Conservation (phyloP, 35 echinoderm and acorn worm genomes). For the Stichopus chloronotus region DNA sequence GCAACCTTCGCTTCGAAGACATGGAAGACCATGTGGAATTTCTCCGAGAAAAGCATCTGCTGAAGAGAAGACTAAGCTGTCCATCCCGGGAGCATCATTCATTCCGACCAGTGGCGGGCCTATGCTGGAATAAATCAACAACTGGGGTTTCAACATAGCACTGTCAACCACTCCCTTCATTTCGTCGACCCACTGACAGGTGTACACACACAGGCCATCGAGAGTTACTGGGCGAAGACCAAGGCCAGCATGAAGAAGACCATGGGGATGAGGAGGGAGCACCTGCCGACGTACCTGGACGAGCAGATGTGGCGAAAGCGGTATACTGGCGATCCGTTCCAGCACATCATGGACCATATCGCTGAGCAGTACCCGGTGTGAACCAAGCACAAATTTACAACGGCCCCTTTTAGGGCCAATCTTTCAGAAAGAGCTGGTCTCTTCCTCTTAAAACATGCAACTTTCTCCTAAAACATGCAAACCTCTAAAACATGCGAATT, state of each 20-base stretch:
- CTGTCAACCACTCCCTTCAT: slow-evolving; percentile 61
- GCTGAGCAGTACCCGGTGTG: slow-evolving; percentile 59
- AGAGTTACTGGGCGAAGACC: slow-evolving; percentile 41
- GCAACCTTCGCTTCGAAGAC: too few species aligned
- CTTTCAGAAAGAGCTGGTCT: not conserved
- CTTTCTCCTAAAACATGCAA: not conserved
- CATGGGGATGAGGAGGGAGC: slow-evolving; percentile 42
- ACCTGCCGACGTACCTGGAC: slow-evolving; percentile 45
- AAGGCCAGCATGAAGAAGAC: slow-evolving; percentile 50
- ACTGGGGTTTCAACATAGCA: not conserved
- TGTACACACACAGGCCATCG: slow-evolving; percentile 38
- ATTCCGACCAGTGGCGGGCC: slow-evolving; percentile 52
- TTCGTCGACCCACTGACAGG: slow-evolving; percentile 59
- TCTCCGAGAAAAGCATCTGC: too few species aligned
- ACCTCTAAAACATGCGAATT: too few species aligned
- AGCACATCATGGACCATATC: slow-evolving; percentile 47
- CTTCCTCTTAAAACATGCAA: slow-evolving; percentile 3
- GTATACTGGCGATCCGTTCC: not conserved
- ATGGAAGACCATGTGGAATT: too few species aligned
- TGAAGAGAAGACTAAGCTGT: too few species aligned
- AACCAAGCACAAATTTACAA: not conserved
- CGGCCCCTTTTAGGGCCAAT: not conserved
- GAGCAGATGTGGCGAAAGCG: slow-evolving; percentile 71
- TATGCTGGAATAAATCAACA: not conserved
- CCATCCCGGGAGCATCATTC: slow-evolving; percentile 23